phyloP scores from a whole-genome alignment of 2,797 vertebrate species.

The Gymnothorax javanicus region DNA sequence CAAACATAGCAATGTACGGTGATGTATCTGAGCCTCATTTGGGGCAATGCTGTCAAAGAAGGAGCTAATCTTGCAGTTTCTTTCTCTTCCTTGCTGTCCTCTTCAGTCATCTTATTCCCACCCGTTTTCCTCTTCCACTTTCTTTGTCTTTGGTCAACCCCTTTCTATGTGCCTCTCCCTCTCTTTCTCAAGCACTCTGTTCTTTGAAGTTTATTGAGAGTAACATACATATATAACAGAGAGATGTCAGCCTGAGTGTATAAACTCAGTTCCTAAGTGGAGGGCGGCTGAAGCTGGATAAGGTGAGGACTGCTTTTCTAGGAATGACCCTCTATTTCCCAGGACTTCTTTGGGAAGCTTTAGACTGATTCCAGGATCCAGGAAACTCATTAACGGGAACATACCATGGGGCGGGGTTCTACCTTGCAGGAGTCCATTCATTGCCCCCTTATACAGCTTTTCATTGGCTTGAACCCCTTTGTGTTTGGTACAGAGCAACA shows the following conservation, averaged over 20 bases:
- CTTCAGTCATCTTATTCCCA: not conserved
- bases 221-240: not conserved
- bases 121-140: not conserved
- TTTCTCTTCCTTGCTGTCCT: not conserved
- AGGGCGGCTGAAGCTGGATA: not conserved
- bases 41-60: not conserved
- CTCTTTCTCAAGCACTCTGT: conserved; percentile 6
- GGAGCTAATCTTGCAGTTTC: not conserved
- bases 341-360: conserved; percentile 29
- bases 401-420: conserved; percentile 28
- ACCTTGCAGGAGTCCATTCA: conserved; percentile 43
- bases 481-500: conserved; percentile 10
- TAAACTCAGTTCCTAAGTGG: not conserved
- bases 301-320: conserved; percentile 15
- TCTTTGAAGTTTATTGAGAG: conserved; percentile 9
- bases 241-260: not conserved
- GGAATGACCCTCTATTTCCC: conserved; percentile 22
- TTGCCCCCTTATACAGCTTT: conserved; percentile 31
- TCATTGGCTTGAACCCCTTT: conserved; percentile 36
- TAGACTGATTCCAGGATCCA: conserved; percentile 36
- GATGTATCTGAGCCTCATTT: not conserved
- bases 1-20: not conserved
- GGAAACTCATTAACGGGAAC: conserved; percentile 43
- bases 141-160: not conserved
- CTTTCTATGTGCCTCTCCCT: not conserved